Base-by-base conservation (phyloP, 2,797 vertebrate genomes). In the Sebastes miniatus region DNA sequence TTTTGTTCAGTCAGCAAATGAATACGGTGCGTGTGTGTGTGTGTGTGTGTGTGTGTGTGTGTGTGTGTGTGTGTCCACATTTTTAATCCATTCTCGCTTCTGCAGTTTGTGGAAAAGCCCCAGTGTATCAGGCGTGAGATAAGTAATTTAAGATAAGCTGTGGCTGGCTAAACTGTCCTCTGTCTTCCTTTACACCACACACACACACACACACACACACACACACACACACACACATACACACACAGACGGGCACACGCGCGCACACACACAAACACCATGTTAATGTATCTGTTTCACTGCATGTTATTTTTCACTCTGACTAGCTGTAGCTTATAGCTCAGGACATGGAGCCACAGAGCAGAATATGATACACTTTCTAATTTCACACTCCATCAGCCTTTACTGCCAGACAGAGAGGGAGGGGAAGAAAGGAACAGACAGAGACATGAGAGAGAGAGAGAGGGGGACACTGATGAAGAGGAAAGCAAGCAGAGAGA, bases 321-420 rank as follows among this genome's bases (percentile, higher is more conserved):
- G 94, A 93, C 91, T 92, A 93, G 92, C 89, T 90, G 87, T 91
- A 93, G 92, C 92, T 94, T 94, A 94, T 93, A 93, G 92, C 90
- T 92, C 83, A 91, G 89, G 91, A 93, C 93, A 93, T 85, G 87
- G 92, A 93, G 92, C 88, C 91, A 93, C 90, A 90, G 92, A 94
- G 92, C 92, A 93, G 93, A 98, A 98, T 97, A 97, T 95, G 97
- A 98, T 97, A 97, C 97, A 97, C 96, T 97, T 97, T 98, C 98
- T 97, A 98, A 98, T 99, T 98, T 98, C 97, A 98, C 97, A 98
- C 97, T 97, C 96, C 97, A 98, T 97, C 97, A 96, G 96, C 93
- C 97, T 98, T 98, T 95, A 93, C 96, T 95, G 94, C 95, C 93
- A 96, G 96, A 92, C 86, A 89, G 89, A 81, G 84, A 87, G 87